Conservation (phyloP, 1,140 invertebrate genomes). For the Dendroctonus valens region DNA sequence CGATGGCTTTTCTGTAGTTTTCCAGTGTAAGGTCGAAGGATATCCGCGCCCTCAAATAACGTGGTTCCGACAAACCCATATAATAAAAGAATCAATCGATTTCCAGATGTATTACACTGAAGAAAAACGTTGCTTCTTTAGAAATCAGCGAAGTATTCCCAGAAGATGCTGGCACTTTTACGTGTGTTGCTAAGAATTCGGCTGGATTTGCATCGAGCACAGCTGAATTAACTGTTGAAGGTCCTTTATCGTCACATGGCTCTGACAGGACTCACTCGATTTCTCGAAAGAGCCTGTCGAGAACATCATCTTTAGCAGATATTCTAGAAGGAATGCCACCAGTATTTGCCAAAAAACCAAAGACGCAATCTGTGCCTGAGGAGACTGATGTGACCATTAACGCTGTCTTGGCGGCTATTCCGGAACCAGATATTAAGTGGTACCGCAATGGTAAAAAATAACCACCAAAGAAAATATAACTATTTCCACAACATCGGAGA, state of each 20-base stretch:
- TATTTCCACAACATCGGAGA: slow-evolving; percentile 76
- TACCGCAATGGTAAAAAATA: slow-evolving; percentile 72
- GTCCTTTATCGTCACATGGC: slow-evolving; percentile 83
- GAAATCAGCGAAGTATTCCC: slow-evolving; percentile 95
- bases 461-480: slow-evolving; percentile 66
- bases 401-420: slow-evolving; percentile 82
- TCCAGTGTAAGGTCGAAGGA: slow-evolving; percentile 89
- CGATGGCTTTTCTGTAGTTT: slow-evolving; percentile 85
- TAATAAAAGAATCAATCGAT: slow-evolving; percentile 86
- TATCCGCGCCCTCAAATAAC: slow-evolving; percentile 87
- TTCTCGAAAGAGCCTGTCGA: slow-evolving; percentile 77
- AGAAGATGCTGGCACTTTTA: slow-evolving; percentile 95
- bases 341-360: slow-evolving; percentile 86
- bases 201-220: slow-evolving; percentile 91
- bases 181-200: slow-evolving; percentile 93
- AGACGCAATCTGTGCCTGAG: slow-evolving; percentile 79
- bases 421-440: slow-evolving; percentile 87
- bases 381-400: slow-evolving; percentile 77
- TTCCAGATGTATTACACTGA: slow-evolving; percentile 93
- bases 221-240: slow-evolving; percentile 85
- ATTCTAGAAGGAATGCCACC: slow-evolving; percentile 90
- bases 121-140: slow-evolving; percentile 86
- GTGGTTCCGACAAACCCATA: slow-evolving; percentile 91
- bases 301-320: slow-evolving; percentile 87
- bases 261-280: slow-evolving; percentile 72